These are phyloP conservation scores for Elymnias hypermnestra DNA, from an alignment of 1,140 invertebrate genomes.

Conservation along the genomic window DNA sequence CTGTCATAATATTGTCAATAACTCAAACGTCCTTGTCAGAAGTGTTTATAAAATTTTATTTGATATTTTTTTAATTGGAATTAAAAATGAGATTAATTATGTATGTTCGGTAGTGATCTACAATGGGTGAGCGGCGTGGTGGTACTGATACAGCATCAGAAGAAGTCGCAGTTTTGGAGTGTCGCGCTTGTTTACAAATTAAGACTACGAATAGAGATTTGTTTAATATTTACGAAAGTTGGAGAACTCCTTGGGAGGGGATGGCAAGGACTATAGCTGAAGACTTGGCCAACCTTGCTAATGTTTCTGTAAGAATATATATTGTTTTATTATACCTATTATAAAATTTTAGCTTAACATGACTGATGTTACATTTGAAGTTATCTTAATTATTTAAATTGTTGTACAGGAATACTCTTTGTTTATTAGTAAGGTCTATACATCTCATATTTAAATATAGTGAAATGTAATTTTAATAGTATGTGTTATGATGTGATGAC, in stretches of 20 bases:
- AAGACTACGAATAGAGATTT: constrained; percentile 21
- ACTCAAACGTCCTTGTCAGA: constrained; percentile 3
- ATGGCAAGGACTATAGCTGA: constrained; percentile 46
- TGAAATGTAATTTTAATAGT: too few species aligned
- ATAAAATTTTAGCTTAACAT: too few species aligned
- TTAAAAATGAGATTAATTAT: constrained; percentile 10
- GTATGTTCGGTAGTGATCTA: constrained; percentile 8
- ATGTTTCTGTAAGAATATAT: too few species aligned
- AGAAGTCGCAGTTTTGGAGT: constrained; percentile 25
- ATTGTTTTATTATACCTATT: too few species aligned
- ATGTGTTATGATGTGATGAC: too few species aligned
- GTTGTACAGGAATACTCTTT: too few species aligned
- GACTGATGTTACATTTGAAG: too few species aligned
- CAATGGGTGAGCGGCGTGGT: constrained; percentile 12
- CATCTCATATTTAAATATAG: too few species aligned
- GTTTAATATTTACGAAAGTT: constrained; percentile 45
- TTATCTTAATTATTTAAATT: too few species aligned
- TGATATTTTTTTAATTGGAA: neutral
- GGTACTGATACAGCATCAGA: constrained; percentile 2
- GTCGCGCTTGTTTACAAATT: constrained; percentile 45
- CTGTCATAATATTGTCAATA: constrained; percentile 19
- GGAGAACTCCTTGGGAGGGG: constrained; percentile 41
- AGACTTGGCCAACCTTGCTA: constrained; percentile 44
- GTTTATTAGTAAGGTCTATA: too few species aligned
- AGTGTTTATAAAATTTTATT: neutral